These are phyloP conservation scores for Muntiacus muntjak DNA, from an alignment of 2,113 vertebrate species.

Conservation along the genomic window DNA sequence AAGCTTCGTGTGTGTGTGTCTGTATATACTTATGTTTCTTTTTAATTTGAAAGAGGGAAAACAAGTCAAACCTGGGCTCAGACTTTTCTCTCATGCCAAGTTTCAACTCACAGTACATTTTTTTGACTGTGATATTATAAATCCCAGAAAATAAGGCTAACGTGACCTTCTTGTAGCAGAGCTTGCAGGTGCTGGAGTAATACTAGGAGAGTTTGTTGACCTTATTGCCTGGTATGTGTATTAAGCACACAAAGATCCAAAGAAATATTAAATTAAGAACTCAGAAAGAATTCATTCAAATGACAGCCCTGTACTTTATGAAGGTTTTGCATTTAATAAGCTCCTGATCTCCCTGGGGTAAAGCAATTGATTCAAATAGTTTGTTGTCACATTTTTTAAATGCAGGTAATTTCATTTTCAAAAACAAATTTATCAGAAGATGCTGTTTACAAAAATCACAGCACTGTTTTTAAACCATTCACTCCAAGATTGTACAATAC, in stretches of 20 bases:
- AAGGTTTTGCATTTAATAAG: slow-evolving; percentile 70
- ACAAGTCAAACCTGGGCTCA: not conserved
- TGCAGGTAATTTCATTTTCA: slow-evolving; percentile 69
- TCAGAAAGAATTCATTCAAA: slow-evolving; percentile 66
- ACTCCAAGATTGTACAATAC: slow-evolving; percentile 61
- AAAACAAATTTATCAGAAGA: slow-evolving; percentile 71
- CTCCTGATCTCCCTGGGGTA: slow-evolving; percentile 56
- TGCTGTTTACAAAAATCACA: slow-evolving; percentile 76
- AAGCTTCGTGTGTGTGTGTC: not conserved
- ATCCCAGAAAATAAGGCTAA: slow-evolving; percentile 46
- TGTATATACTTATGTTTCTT: not conserved
- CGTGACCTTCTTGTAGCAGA: not conserved
- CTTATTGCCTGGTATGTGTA: slow-evolving; percentile 59
- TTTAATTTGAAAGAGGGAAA: slow-evolving; percentile 24
- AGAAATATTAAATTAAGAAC: slow-evolving; percentile 76
- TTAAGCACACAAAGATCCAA: slow-evolving; percentile 61
- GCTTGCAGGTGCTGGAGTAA: slow-evolving; percentile 34
- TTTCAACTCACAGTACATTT: slow-evolving; percentile 35
- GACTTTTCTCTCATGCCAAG: slow-evolving; percentile 13
- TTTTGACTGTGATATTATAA: slow-evolving; percentile 35
- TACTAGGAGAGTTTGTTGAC: slow-evolving; percentile 62
- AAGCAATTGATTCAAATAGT: slow-evolving; percentile 76
- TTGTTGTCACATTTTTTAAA: slow-evolving; percentile 74
- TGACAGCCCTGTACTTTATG: slow-evolving; percentile 53
- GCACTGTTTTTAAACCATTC: slow-evolving; percentile 69